phyloP scores from a whole-genome alignment of 2,888 invertebrate species.

The Amiota mariae region DNA sequence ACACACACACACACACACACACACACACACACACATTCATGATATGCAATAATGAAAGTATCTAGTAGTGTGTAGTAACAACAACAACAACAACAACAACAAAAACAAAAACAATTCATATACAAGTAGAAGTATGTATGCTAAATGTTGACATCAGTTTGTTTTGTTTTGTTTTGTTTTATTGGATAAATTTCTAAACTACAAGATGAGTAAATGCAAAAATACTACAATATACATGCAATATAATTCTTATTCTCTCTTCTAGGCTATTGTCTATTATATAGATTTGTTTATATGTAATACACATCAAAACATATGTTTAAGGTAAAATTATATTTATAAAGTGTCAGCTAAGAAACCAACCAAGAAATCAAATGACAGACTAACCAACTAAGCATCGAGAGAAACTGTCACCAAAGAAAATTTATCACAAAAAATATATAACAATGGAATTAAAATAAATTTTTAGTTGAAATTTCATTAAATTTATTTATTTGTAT shows the following conservation, averaged over 20 bases:
- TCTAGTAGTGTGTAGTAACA: constrained; percentile 38
- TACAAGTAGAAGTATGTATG: neutral
- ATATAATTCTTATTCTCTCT: no score
- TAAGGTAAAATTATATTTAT: neutral
- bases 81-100: constrained; percentile 35
- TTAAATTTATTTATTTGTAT: neutral
- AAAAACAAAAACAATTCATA: constrained; percentile 18
- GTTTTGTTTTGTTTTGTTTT: constrained; percentile 20
- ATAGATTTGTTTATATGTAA: neutral
- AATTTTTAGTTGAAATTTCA: neutral
- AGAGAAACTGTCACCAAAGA: neutral
- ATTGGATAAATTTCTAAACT: constrained; percentile 40
- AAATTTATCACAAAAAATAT: neutral
- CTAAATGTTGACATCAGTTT: neutral
- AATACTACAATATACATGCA: neutral
- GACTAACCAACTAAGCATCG: neutral
- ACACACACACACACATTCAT: constrained; percentile 52
- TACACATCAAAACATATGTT: no score
- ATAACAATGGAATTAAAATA: constrained; percentile 21
- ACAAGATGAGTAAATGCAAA: neutral
- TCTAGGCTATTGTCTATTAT: neutral
- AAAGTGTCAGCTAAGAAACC: neutral
- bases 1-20: constrained; percentile 54
- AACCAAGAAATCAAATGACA: neutral
- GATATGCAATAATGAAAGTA: constrained; percentile 2